phyloP scores from a whole-genome alignment of 2,797 vertebrate genomes.

The Poeciliopsis presidionis region DNA sequence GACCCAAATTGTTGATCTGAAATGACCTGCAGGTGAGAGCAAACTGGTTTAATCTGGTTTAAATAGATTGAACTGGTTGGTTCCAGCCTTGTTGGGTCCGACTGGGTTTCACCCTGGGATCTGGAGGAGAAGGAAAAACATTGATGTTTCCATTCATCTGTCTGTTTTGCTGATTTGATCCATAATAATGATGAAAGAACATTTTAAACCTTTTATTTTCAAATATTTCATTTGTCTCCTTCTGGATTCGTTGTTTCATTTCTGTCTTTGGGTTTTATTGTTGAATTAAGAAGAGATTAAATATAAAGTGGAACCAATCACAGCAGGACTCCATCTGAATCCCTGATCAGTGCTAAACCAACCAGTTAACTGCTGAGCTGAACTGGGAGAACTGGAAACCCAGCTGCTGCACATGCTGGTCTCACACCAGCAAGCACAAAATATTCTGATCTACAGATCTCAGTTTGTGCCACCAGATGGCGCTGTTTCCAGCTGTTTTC shows the following conservation, averaged over 20 bases:
- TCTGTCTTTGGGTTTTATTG: neutral
- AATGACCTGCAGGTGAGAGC: neutral
- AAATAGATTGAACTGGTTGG: neutral
- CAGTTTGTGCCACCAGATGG: neutral
- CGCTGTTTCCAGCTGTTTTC: neutral
- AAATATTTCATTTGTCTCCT: too few relatives aligned
- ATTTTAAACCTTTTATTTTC: neutral
- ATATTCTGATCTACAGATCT: neutral
- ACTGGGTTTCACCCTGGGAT: neutral
- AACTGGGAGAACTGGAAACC: slow-evolving; percentile 1
- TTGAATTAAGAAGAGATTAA: too few relatives aligned
- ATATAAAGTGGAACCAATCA: neutral
- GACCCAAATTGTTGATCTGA: neutral
- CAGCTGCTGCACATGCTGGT: neutral
- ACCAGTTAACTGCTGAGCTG: neutral
- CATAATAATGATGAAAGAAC: too few relatives aligned
- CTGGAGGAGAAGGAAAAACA: neutral
- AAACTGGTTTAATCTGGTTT: too few relatives aligned
- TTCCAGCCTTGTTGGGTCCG: neutral
- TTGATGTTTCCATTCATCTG: neutral
- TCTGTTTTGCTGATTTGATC: neutral
- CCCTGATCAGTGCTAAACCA: neutral
- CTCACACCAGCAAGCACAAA: neutral
- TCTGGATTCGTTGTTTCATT: neutral
- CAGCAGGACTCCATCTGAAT: neutral